phyloP scores from a whole-genome alignment of 2,797 vertebrate genomes.

The Enteromius mattozi region DNA sequence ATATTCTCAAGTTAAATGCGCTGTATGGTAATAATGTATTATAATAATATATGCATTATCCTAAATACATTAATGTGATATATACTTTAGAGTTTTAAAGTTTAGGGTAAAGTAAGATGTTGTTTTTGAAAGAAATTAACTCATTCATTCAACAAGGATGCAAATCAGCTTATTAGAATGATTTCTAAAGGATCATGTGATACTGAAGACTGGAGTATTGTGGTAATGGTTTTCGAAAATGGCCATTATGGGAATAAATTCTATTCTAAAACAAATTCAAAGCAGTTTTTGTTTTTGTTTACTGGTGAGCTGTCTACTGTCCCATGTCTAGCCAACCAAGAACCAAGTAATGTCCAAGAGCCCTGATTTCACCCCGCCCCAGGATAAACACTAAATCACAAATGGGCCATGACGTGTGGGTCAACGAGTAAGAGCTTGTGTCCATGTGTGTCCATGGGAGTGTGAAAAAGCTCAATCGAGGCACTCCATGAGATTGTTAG shows the following conservation, averaged over 20 bases:
- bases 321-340: neutral
- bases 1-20: neutral
- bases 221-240: too few relatives aligned
- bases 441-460: slow-evolving; percentile 1
- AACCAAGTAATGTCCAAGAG: slow-evolving; percentile 61
- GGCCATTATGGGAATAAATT: neutral
- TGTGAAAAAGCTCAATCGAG: slow-evolving; percentile 60
- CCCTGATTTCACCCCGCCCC: slow-evolving; percentile 61
- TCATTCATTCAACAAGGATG: neutral
- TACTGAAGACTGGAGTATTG: neutral
- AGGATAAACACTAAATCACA: slow-evolving; percentile 70
- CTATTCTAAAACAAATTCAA: neutral
- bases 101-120: neutral
- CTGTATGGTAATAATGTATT: neutral
- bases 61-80: neutral
- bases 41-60: too few relatives aligned
- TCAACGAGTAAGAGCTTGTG: slow-evolving; percentile 8
- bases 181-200: neutral
- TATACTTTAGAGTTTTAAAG: neutral
- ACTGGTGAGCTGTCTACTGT: neutral
- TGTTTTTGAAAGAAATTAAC: neutral
- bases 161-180: neutral
- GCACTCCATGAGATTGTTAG: slow-evolving; percentile 83
- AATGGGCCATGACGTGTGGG: slow-evolving; percentile 14
- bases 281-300: neutral